Conservation (phyloP, 2,888 invertebrate species). For the Eristalis tenax region DNA sequence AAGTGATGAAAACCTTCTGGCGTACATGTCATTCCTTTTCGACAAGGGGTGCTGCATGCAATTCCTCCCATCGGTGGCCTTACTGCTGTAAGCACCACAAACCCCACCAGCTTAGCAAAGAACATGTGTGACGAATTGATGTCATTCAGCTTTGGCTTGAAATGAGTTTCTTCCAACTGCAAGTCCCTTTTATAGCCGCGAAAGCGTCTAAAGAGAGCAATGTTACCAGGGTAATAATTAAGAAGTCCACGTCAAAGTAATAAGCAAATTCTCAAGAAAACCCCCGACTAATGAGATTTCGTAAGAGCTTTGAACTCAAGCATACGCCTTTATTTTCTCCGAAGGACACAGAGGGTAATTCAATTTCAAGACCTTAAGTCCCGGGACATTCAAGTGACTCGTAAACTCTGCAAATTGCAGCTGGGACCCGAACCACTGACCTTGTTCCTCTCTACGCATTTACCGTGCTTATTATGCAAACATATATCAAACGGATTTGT, state of each 20-base stretch:
- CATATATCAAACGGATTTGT: constrained; percentile 4
- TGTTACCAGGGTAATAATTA: background rate
- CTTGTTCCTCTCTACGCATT: background rate
- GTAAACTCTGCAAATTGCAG: background rate
- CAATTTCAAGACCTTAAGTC: background rate
- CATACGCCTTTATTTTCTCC: background rate
- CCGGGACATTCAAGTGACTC: background rate
- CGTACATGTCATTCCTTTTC: too few relatives aligned
- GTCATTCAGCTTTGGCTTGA: too few relatives aligned
- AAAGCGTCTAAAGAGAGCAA: too few relatives aligned
- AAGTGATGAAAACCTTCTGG: too few relatives aligned
- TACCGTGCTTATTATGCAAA: background rate
- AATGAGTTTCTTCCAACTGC: too few relatives aligned
- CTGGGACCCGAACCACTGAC: background rate
- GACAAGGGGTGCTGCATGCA: too few relatives aligned
- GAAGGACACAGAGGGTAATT: background rate
- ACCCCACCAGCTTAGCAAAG: too few relatives aligned
- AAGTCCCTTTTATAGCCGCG: too few relatives aligned
- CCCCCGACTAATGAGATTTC: background rate
- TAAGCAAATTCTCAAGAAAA: background rate
- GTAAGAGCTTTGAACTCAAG: background rate
- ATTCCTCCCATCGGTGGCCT: too few relatives aligned
- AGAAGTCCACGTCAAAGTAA: background rate
- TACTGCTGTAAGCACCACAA: too few relatives aligned
- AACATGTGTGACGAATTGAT: too few relatives aligned